These are phyloP conservation scores for Saturnia japonica DNA, from an alignment of 2,888 invertebrate species.

Conservation along the genomic window DNA sequence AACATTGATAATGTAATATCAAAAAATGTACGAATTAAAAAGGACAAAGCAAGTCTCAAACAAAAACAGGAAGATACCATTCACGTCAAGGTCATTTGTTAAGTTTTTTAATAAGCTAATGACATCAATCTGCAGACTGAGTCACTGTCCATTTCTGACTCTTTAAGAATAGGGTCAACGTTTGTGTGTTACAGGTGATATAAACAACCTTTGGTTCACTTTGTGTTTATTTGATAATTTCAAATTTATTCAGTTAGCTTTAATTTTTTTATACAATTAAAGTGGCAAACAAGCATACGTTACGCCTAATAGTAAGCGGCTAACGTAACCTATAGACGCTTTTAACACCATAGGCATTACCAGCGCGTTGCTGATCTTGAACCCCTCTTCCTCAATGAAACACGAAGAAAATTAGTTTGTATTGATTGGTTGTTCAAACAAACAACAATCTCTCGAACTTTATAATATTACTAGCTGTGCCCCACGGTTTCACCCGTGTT, in stretches of 20 bases:
- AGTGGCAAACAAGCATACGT: too few species aligned
- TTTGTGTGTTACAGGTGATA: conserved; percentile 35
- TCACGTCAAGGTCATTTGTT: conserved; percentile 54
- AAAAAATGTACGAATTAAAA: conserved; percentile 10
- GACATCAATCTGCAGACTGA: conserved; percentile 51
- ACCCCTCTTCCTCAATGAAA: too few species aligned
- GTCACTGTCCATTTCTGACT: conserved; percentile 36
- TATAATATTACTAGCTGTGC: too few species aligned
- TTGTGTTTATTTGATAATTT: not conserved
- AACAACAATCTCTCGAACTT: too few species aligned
- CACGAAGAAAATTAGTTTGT: too few species aligned
- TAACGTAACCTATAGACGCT: too few species aligned
- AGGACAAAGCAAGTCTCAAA: conserved; percentile 21
- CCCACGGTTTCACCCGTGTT: too few species aligned
- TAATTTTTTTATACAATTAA: too few species aligned
- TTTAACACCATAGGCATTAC: too few species aligned
- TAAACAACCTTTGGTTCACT: conserved; percentile 10
- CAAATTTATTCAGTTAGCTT: not conserved
- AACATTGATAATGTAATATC: not conserved
- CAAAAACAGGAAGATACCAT: conserved; percentile 56
- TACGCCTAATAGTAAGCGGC: too few species aligned
- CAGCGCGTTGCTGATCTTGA: too few species aligned
- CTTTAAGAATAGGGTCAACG: conserved; percentile 47
- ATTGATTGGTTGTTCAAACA: too few species aligned
- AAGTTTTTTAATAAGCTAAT: conserved; percentile 61